Percentiles rank a stretch among this genome's conserved stretches.
Evolutionary conservation across 2,113 vertebrate species (phyloP).

Genomic region (Istiophorus platypterus): DNA sequence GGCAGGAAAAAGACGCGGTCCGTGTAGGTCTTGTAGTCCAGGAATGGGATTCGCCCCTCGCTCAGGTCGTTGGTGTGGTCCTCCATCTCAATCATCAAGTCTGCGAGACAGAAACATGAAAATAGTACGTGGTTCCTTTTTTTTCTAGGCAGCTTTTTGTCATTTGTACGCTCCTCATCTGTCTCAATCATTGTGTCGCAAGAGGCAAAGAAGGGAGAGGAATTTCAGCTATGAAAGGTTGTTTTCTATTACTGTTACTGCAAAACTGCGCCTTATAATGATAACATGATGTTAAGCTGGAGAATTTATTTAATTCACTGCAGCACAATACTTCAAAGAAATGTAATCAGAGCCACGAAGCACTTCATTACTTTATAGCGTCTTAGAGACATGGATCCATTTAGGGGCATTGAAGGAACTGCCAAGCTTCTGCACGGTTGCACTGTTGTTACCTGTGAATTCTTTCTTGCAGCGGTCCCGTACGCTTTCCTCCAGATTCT

Average conservation of each 20-base stretch:
- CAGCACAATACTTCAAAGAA: slow-evolving; percentile 47
- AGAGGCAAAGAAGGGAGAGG: slow-evolving; percentile 33
- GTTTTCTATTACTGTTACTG: slow-evolving; percentile 51
- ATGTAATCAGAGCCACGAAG: slow-evolving; percentile 53
- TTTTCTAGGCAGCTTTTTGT: slow-evolving; percentile 33
- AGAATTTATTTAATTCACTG: slow-evolving; percentile 48
- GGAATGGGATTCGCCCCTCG: slow-evolving; percentile 94
- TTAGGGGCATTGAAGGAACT: slow-evolving; percentile 20
- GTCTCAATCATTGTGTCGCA: slow-evolving; percentile 40
- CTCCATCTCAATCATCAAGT: slow-evolving; percentile 99
- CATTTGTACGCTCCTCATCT: slow-evolving; percentile 20
- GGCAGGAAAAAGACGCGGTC: slow-evolving; percentile 97
- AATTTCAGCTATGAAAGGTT: slow-evolving; percentile 49
- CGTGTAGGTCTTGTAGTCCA: slow-evolving; percentile 97
- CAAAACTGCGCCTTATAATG: slow-evolving; percentile 49
- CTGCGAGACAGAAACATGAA: slow-evolving; percentile 73
- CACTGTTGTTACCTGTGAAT: slow-evolving; percentile 89
- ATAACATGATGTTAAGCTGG: slow-evolving; percentile 41
- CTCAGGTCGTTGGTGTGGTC: slow-evolving; percentile 95
- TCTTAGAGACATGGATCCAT: slow-evolving; percentile 32
- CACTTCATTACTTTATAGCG: slow-evolving; percentile 54
- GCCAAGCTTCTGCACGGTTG: neutral
- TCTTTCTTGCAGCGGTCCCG: slow-evolving; percentile 98
- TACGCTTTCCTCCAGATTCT: slow-evolving; percentile 97
- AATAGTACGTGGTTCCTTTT: neutral